phyloP scores from a whole-genome alignment of 2,888 invertebrate species.

The Ischnura elegans region DNA sequence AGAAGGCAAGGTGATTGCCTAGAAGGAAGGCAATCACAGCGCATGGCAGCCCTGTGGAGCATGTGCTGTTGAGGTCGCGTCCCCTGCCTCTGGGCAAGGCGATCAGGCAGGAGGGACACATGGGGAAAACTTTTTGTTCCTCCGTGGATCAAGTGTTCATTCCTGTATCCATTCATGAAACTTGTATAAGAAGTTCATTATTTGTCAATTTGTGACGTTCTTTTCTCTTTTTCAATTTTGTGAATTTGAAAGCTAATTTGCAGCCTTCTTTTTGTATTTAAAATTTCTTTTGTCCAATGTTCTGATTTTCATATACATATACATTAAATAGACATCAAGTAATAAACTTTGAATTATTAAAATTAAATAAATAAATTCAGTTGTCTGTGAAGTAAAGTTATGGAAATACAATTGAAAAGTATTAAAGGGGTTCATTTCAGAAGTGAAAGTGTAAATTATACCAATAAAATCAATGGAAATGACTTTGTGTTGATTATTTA shows the following conservation, averaged over 20 bases:
- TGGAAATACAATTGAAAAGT: neutral
- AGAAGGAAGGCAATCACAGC: constrained; percentile 40
- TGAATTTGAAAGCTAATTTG: neutral
- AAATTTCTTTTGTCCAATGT: neutral
- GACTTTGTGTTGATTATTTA: neutral
- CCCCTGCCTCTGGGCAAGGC: constrained; percentile 62
- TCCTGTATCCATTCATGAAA: constrained; percentile 29
- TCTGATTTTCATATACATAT: neutral
- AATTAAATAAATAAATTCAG: neutral
- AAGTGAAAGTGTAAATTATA: neutral
- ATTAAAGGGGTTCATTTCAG: neutral
- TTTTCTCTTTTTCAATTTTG: neutral
- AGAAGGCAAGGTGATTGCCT: constrained; percentile 52
- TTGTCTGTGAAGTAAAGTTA: neutral
- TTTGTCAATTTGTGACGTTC: neutral
- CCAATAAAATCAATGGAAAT: neutral
- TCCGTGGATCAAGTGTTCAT: neutral
- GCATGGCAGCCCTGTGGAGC: neutral
- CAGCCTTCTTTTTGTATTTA: neutral
- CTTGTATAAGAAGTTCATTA: neutral
- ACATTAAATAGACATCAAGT: neutral
- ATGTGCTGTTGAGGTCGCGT: constrained; percentile 64
- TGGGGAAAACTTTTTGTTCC: neutral
- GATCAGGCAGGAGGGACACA: neutral
- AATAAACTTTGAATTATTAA: neutral